These are phyloP conservation scores for Ecdyonurus torrentis DNA, from an alignment of 2,888 invertebrate species.

Conservation along the genomic window DNA sequence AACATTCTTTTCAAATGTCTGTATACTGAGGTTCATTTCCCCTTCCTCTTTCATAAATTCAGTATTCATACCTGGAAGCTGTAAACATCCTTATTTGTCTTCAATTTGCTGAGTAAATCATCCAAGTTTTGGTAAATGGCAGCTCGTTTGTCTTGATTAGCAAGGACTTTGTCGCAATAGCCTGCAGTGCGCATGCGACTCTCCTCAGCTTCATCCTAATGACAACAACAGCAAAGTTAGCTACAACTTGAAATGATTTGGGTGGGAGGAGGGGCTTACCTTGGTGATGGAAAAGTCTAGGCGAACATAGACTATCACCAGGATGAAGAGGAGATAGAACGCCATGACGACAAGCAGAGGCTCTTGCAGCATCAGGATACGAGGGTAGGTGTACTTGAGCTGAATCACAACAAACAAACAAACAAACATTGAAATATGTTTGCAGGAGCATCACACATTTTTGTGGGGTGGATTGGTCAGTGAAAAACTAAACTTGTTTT, in stretches of 20 bases:
- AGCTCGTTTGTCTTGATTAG: constrained; percentile 39
- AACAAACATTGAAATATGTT: too few relatives aligned
- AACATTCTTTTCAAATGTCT: too few relatives aligned
- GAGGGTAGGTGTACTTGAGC: constrained; percentile 74
- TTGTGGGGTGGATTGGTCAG: too few relatives aligned
- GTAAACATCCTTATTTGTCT: constrained; percentile 37
- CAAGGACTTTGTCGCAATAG: constrained; percentile 35
- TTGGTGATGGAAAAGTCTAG: constrained; percentile 82
- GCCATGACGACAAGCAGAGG: constrained; percentile 79
- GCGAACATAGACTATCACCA: constrained; percentile 85
- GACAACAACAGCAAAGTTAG: too few relatives aligned
- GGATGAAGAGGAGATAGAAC: constrained; percentile 73
- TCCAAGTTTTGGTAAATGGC: constrained; percentile 40
- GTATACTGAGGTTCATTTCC: too few relatives aligned
- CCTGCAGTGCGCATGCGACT: constrained; percentile 28
- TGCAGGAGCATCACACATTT: too few relatives aligned
- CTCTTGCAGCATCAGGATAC: constrained; percentile 76
- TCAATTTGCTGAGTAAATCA: constrained; percentile 39
- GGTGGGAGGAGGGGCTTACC: too few relatives aligned
- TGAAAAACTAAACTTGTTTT: too few relatives aligned
- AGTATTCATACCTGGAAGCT: constrained; percentile 22
- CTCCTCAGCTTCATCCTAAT: constrained; percentile 33
- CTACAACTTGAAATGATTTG: too few relatives aligned
- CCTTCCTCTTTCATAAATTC: too few relatives aligned
- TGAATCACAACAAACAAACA: constrained; percentile 13